These are phyloP conservation scores for Trichonephila inaurata DNA, from an alignment of 1,140 invertebrate species.

Conservation along the genomic window DNA sequence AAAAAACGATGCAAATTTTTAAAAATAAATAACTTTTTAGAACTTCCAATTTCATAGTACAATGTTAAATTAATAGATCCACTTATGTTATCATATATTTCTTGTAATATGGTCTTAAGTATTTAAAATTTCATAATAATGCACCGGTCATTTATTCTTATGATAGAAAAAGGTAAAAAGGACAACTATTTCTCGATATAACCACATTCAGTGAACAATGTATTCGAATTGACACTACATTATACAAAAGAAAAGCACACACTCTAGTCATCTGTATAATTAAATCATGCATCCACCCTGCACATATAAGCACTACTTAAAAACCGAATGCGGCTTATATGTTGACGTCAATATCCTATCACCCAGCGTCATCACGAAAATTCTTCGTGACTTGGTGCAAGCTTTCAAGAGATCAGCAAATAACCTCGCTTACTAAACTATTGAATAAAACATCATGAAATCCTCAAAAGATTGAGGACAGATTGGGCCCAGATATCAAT, in stretches of 20 bases:
- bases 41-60: no score
- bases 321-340: not conserved
- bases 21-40: no score
- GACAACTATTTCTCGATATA: not conserved
- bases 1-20: no score
- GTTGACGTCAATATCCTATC: conserved; percentile 40
- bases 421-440: conserved; percentile 47
- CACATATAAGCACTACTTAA: not conserved
- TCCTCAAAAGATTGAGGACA: conserved; percentile 17
- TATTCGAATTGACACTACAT: not conserved
- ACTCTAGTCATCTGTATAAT: not conserved
- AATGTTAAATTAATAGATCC: no score
- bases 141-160: no score
- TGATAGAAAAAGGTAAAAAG: no score
- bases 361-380: conserved; percentile 11
- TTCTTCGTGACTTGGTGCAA: conserved; percentile 10
- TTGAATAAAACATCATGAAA: conserved; percentile 53
- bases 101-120: no score
- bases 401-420: conserved; percentile 31
- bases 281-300: not conserved
- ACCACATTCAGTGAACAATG: not conserved
- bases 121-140: no score
- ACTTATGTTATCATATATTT: no score
- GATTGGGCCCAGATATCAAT: not conserved
- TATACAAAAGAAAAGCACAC: not conserved